These are phyloP conservation scores for Lasioglossum calceatum DNA, from an alignment of 2,888 invertebrate genomes.

Conservation along the genomic window DNA sequence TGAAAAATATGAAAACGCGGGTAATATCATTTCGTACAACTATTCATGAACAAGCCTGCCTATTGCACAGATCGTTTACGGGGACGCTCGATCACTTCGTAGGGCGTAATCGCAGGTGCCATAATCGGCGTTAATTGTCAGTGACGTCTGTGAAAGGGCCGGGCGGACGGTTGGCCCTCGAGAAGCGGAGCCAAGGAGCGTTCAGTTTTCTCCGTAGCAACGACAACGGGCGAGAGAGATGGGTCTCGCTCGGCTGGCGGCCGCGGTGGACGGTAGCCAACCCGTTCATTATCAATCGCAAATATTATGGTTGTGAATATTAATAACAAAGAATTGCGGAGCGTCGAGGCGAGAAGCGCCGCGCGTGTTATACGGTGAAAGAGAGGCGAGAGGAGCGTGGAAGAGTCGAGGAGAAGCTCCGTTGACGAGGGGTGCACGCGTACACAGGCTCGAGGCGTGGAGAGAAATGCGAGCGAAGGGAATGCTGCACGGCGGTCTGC, in stretches of 20 bases:
- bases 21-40: too few relatives aligned
- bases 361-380: conserved; percentile 3
- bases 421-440: conserved; percentile 11
- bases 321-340: conserved; percentile 46
- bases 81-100: not conserved
- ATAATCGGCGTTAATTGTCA: not conserved
- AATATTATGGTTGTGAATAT: conserved; percentile 82
- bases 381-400: conserved; percentile 6
- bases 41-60: too few relatives aligned
- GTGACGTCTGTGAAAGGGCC: not conserved
- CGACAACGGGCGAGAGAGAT: conserved; percentile 48
- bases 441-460: not conserved
- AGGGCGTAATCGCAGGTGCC: not conserved
- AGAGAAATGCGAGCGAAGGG: not conserved
- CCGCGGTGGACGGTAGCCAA: conserved; percentile 58
- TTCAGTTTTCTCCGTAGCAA: conserved; percentile 39
- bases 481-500: not conserved
- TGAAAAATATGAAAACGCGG: not conserved
- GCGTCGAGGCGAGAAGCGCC: conserved; percentile 26
- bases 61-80: too few relatives aligned
- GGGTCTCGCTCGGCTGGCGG: not conserved
- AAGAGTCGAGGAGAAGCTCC: not conserved
- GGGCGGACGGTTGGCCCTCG: not conserved
- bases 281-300: conserved; percentile 77
- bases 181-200: not conserved